Evolutionary conservation across 1,140 invertebrate genomes (phyloP).

Genomic region (Halyomorpha halys): DNA sequence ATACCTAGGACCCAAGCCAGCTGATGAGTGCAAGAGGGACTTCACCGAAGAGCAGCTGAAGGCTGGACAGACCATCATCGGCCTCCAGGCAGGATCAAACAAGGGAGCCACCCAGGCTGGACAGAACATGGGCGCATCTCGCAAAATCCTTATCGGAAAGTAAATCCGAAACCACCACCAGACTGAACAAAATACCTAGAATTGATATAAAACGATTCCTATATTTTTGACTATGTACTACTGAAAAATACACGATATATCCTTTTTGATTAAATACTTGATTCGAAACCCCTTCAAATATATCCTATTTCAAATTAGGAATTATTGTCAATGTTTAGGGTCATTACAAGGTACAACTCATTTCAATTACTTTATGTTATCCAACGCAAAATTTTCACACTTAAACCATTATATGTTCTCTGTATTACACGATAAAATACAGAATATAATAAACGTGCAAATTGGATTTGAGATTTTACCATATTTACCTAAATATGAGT

Average conservation of each 20-base stretch:
- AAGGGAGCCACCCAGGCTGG: constrained; percentile 81
- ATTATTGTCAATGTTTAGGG: too few relatives aligned
- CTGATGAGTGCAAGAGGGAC: constrained; percentile 77
- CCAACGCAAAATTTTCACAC: too few relatives aligned
- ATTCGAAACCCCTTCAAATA: too few relatives aligned
- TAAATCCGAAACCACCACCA: constrained; percentile 35
- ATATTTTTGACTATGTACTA: constrained; percentile 1
- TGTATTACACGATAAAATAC: too few relatives aligned
- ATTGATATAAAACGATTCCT: not conserved
- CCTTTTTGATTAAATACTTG: not conserved
- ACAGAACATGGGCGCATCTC: constrained; percentile 77
- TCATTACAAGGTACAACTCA: too few relatives aligned
- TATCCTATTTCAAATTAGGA: too few relatives aligned
- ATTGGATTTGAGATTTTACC: too few relatives aligned
- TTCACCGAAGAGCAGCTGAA: constrained; percentile 79
- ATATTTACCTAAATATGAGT: too few relatives aligned
- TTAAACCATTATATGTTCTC: too few relatives aligned
- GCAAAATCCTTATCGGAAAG: constrained; percentile 74
- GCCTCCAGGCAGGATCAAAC: constrained; percentile 85
- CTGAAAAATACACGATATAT: not conserved
- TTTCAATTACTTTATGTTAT: too few relatives aligned
- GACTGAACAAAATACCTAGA: not conserved
- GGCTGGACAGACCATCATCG: constrained; percentile 75
- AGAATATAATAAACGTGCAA: too few relatives aligned
- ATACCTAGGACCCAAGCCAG: constrained; percentile 67